Evolutionary conservation across 2,113 vertebrate genomes (phyloP), one percentile per base, ranked within the genome.

Genomic region (Accipiter virgatus): DNA sequence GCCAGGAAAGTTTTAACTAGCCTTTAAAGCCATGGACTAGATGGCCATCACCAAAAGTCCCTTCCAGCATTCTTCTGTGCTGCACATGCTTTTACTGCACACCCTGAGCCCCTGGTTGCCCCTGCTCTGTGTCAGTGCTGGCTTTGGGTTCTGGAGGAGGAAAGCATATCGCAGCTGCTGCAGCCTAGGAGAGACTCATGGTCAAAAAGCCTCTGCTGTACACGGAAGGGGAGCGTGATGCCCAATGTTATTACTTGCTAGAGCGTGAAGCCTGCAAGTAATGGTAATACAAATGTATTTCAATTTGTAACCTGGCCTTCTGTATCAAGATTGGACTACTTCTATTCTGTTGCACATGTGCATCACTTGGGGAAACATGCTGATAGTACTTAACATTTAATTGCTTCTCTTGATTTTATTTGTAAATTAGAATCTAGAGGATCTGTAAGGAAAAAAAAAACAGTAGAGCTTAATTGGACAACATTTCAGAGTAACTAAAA

Each of bases 341-440:
- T 98, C 97, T 98, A 2, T 97, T 97, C 96, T 96, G 79, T 80
- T 95, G 86, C 91, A 93, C 83, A 53, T 81, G 89, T 91, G 88
- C 85, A 81, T 95, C 93, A 96, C 96, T 95, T 47, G 88, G 97
- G 96, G 97, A 96, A 97, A 91, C 97, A 90, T 55, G 91, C 95
- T 98, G 97, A 90, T 98, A 97, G 95, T 94, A 95, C 84, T 97
- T 97, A 96, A 96, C 90, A 55, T 95, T 95, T 98, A 98, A 98
- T 97, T 93, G 96, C 93, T 92, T 97, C 90, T 97, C 86, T 97
- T 97, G 97, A 97, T 98, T 98, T 98, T 98, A 97, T 98, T 98
- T 98, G 97, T 98, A 98, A 98, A 98, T 96, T 96, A 98, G 97
- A 96, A 97, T 97, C 93, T 96, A 90, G 96, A 98, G 93, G 93